Conservation (phyloP, 2,888 invertebrate genomes). For the Meloe dianella region DNA sequence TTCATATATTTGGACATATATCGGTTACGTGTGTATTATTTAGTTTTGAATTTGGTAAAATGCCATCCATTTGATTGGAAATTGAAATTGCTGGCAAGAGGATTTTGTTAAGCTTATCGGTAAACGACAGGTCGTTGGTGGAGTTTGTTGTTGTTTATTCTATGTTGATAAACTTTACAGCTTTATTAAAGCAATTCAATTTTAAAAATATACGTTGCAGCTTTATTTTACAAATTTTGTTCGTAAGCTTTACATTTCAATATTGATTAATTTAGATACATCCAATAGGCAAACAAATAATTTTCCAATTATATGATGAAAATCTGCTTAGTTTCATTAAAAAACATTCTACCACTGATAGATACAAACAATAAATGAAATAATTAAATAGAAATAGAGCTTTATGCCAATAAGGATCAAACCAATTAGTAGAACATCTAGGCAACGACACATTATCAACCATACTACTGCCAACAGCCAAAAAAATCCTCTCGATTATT, state of each 20-base stretch:
- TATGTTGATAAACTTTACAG: conserved; percentile 17
- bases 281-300: not conserved
- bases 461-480: not conserved
- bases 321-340: not conserved
- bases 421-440: not conserved
- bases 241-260: not conserved
- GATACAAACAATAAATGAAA: conserved; percentile 1
- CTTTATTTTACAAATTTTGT: not conserved
- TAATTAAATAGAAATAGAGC: not conserved
- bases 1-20: not conserved
- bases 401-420: not conserved
- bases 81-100: conserved; percentile 33
- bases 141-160: conserved; percentile 21
- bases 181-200: conserved; percentile 20
- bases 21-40: not conserved
- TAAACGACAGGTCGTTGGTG: conserved; percentile 35
- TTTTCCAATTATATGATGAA: not conserved
- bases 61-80: conserved; percentile 30
- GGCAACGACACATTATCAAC: not conserved
- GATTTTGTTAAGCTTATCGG: conserved; percentile 35
- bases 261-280: no score
- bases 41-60: not conserved
- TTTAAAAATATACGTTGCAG: not conserved
- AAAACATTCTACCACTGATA: not conserved
- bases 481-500: not conserved